Conservation (phyloP, 2,888 invertebrate species). For the Julus scandinavius region DNA sequence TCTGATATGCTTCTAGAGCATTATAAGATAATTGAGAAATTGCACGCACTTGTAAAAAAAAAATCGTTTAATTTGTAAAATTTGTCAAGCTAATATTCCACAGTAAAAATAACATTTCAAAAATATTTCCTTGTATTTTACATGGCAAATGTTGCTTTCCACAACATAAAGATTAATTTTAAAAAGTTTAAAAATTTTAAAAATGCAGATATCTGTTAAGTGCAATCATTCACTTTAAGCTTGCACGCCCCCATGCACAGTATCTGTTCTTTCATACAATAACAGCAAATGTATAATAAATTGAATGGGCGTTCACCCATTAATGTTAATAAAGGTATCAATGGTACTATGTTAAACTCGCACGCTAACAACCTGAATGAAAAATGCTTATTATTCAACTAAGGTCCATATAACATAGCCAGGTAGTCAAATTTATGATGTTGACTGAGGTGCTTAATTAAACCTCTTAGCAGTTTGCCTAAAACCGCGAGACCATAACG, state of each 20-base stretch:
- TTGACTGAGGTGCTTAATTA: background rate
- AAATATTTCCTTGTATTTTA: too few relatives aligned
- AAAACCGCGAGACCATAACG: constrained; percentile 1
- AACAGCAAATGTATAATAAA: background rate
- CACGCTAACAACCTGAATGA: constrained; percentile 7
- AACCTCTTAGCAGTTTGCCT: background rate
- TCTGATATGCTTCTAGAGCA: too few relatives aligned
- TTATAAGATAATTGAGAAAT: too few relatives aligned
- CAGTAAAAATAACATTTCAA: too few relatives aligned
- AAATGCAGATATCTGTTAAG: background rate
- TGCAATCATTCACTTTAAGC: background rate
- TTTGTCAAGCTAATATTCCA: too few relatives aligned
- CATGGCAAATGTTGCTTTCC: too few relatives aligned
- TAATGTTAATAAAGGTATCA: constrained; percentile 1
- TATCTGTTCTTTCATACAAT: background rate
- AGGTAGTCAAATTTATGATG: constrained; percentile 39
- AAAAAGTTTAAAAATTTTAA: background rate
- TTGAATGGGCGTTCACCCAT: constrained; percentile 21
- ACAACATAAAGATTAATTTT: too few relatives aligned
- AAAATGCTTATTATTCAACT: background rate
- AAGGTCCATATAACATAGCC: background rate
- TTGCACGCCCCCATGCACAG: background rate
- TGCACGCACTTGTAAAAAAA: too few relatives aligned
- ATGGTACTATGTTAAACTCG: background rate
- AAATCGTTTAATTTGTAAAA: too few relatives aligned